These are phyloP conservation scores for Hirtodrosophila cameraria DNA, from an alignment of 2,888 invertebrate genomes.

Conservation along the genomic window DNA sequence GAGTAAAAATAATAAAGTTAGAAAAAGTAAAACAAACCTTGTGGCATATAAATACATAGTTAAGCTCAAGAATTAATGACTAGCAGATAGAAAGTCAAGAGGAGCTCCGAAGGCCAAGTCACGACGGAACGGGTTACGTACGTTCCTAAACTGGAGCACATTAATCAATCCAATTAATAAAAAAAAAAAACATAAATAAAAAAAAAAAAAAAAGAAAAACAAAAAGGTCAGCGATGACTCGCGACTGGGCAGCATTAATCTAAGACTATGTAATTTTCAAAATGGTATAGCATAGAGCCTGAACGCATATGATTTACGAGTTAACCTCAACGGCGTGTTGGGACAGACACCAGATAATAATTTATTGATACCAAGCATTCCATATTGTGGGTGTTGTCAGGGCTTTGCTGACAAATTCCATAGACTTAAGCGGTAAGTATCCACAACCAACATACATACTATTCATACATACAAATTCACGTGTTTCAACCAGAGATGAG, in stretches of 20 bases:
- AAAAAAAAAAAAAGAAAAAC: constrained; percentile 2
- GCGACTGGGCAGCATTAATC: constrained; percentile 9
- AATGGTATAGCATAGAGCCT: constrained; percentile 28
- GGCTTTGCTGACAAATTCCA: constrained; percentile 20
- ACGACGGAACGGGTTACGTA: constrained; percentile 52
- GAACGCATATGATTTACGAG: constrained; percentile 70
- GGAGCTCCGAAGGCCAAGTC: constrained; percentile 14
- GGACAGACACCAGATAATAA: constrained; percentile 73
- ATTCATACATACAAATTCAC: constrained; percentile 14
- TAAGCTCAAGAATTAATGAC: constrained; percentile 48
- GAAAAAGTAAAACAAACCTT: background rate
- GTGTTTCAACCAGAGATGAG: background rate
- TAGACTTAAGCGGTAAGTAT: constrained; percentile 11
- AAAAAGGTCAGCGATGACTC: constrained; percentile 33
- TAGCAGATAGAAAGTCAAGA: constrained; percentile 34
- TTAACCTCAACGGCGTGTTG: constrained; percentile 22
- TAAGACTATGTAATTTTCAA: constrained; percentile 45
- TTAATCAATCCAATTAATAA: constrained; percentile 75
- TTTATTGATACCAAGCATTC: constrained; percentile 70
- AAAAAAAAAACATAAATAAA: constrained; percentile 6
- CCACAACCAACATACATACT: constrained; percentile 4
- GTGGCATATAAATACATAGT: constrained; percentile 21
- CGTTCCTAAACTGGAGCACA: constrained; percentile 67
- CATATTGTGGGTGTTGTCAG: constrained; percentile 34
- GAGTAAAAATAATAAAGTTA: background rate